These are phyloP conservation scores for Saturnia pavonia DNA, from an alignment of 2,888 invertebrate species.

Conservation along the genomic window DNA sequence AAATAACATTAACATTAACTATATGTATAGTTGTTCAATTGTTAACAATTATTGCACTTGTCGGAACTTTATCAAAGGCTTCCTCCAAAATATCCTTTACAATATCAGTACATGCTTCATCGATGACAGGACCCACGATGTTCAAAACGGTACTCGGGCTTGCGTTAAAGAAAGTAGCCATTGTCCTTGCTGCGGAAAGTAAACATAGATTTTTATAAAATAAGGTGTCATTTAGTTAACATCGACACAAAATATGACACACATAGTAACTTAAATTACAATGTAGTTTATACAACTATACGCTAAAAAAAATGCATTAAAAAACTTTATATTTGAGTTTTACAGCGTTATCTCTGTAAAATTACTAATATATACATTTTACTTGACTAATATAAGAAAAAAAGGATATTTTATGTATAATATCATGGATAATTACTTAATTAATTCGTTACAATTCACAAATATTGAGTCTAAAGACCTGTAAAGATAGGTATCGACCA, in stretches of 20 bases:
- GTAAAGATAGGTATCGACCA: too few relatives aligned
- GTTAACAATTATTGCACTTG: neutral
- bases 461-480: too few relatives aligned
- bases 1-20: neutral
- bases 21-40: neutral
- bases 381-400: too few relatives aligned
- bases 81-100: neutral
- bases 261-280: neutral
- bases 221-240: neutral
- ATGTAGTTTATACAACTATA: too few relatives aligned
- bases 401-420: too few relatives aligned
- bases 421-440: too few relatives aligned
- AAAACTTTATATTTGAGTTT: too few relatives aligned
- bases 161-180: neutral
- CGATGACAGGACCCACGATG: neutral
- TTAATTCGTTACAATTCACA: too few relatives aligned
- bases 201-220: neutral
- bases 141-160: neutral
- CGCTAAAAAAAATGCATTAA: too few relatives aligned
- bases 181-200: neutral
- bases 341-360: too few relatives aligned
- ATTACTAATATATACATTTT: too few relatives aligned
- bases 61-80: neutral
- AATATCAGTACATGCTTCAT: neutral
- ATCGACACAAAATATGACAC: neutral